Evolutionary conservation across 2,113 vertebrate genomes (phyloP).

Genomic region (Silurus asotus): DNA sequence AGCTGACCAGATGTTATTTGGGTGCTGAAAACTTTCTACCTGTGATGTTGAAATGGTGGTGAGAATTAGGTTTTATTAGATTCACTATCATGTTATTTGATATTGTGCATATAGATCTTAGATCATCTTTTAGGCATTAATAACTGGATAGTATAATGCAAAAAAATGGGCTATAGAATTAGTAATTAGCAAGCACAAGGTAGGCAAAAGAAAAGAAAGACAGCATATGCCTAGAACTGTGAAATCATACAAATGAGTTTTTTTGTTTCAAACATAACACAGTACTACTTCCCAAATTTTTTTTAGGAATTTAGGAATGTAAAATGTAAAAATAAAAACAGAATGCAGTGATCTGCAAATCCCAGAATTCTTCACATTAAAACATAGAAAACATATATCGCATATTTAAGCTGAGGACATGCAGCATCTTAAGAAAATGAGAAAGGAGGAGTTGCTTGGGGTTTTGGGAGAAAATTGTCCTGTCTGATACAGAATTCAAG

Average conservation of each 20-base stretch:
- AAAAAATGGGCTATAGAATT: not conserved
- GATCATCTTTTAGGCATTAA: not conserved
- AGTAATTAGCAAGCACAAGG: not conserved
- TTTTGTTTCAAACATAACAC: not conserved
- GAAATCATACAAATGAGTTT: not conserved
- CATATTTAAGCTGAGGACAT: no score
- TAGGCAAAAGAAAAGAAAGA: not conserved
- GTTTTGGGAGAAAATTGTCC: no score
- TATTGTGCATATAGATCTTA: not conserved
- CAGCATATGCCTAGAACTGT: not conserved
- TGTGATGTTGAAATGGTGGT: not conserved
- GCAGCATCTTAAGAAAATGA: no score
- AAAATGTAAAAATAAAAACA: no score
- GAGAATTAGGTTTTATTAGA: not conserved
- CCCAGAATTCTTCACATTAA: no score
- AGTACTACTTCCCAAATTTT: no score
- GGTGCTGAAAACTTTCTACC: not conserved
- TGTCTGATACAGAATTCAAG: no score
- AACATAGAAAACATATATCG: no score
- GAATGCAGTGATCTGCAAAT: no score
- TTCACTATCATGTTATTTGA: not conserved
- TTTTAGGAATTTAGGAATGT: no score
- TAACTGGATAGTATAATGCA: not conserved
- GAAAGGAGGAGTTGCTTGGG: no score
- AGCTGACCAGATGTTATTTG: not conserved